Evolutionary conservation across 2,888 invertebrate genomes (phyloP).

Genomic region (Drosophila siamana): DNA sequence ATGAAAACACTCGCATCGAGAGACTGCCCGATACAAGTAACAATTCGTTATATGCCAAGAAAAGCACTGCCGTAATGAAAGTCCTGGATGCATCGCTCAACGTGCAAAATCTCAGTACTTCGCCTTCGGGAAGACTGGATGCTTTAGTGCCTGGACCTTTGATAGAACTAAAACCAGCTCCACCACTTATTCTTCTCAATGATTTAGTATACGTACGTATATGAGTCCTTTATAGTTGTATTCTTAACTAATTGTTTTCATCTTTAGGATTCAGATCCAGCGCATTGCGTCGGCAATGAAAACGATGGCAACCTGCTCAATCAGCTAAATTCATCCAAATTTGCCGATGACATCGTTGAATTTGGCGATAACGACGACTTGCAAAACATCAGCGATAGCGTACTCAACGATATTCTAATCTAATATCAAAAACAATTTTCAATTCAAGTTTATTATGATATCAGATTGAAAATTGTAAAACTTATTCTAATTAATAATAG

Average conservation of each 20-base stretch:
- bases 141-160: slow-evolving; percentile 69
- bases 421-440: slow-evolving; percentile 6
- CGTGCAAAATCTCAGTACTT: slow-evolving; percentile 82
- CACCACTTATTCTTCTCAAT: slow-evolving; percentile 52
- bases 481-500: slow-evolving; percentile 11
- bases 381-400: slow-evolving; percentile 75
- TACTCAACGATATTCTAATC: slow-evolving; percentile 65
- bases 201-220: slow-evolving; percentile 54
- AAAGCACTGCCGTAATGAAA: slow-evolving; percentile 77
- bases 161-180: slow-evolving; percentile 3
- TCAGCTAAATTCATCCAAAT: slow-evolving; percentile 24
- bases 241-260: neutral
- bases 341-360: slow-evolving; percentile 38
- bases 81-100: slow-evolving; percentile 80
- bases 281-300: slow-evolving; percentile 16
- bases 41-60: slow-evolving; percentile 59
- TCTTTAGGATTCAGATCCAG: slow-evolving; percentile 38
- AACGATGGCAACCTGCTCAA: slow-evolving; percentile 32
- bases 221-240: too few species aligned
- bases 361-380: slow-evolving; percentile 54
- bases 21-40: slow-evolving; percentile 40
- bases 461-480: slow-evolving; percentile 24
- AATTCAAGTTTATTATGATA: slow-evolving; percentile 8
- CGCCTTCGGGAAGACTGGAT: slow-evolving; percentile 84
- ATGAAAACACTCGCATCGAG: slow-evolving; percentile 77